A percentile compares a stretch with the other conserved stretches of the same genome.
Evolutionary conservation across 2,888 invertebrate species (phyloP).

Genomic region (Notodonta dromedarius): DNA sequence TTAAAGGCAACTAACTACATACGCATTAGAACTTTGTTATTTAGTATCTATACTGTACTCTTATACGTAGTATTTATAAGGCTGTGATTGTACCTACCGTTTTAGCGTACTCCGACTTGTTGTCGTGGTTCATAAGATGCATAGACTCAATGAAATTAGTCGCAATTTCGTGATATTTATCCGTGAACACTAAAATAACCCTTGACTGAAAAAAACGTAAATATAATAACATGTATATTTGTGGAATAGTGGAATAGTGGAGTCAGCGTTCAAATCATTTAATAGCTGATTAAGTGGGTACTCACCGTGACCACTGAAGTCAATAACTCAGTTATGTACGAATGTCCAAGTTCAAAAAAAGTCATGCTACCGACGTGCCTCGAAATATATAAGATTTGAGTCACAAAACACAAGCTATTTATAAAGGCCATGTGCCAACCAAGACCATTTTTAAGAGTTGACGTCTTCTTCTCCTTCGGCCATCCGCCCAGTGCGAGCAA

Average conservation of each 20-base stretch:
- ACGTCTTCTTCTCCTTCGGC: background rate
- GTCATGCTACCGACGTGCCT: background rate
- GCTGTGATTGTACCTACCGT: background rate
- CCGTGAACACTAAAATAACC: constrained; percentile 18
- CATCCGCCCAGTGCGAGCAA: background rate
- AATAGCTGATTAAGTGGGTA: too few relatives aligned
- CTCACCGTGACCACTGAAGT: background rate
- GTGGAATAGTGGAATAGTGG: too few relatives aligned
- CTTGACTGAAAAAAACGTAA: constrained; percentile 3
- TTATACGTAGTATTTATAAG: too few relatives aligned
- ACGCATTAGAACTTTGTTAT: background rate
- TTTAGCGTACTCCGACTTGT: background rate
- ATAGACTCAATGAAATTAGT: background rate
- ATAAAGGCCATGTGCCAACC: background rate
- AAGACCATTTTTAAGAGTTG: background rate
- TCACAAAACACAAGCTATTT: background rate
- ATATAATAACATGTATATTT: too few relatives aligned
- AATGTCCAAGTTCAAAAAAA: background rate
- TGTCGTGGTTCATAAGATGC: constrained; percentile 10
- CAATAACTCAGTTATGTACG: background rate
- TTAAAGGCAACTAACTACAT: too few relatives aligned
- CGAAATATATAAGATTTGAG: background rate
- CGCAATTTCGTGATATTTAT: constrained; percentile 4
- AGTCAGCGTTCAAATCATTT: too few relatives aligned
- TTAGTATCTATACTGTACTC: background rate